Conservation (phyloP, 2,888 invertebrate genomes). For the Calameuta pallipes region DNA sequence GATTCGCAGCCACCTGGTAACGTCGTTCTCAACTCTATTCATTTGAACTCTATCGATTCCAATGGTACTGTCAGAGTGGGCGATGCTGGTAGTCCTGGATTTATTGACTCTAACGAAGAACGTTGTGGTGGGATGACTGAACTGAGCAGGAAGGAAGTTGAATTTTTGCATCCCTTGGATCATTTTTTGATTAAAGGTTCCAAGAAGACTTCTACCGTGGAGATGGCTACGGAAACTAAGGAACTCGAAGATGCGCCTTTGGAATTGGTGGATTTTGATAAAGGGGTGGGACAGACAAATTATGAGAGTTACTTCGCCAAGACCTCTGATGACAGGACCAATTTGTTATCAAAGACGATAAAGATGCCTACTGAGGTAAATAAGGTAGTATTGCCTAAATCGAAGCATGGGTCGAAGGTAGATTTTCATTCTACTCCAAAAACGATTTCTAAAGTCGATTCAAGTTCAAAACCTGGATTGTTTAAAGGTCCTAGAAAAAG, state of each 20-base stretch:
- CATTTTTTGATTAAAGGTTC: slow-evolving; percentile 46
- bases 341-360: neutral
- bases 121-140: slow-evolving; percentile 29
- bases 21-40: slow-evolving; percentile 56
- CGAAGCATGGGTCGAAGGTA: neutral
- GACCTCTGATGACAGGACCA: neutral
- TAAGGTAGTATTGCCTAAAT: neutral
- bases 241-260: neutral
- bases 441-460: neutral
- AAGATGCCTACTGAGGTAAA: neutral
- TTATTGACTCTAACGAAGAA: slow-evolving; percentile 48
- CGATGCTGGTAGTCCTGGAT: neutral
- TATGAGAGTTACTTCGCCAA: neutral
- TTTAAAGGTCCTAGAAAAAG: neutral
- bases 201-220: slow-evolving; percentile 34
- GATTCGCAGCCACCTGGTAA: slow-evolving; percentile 54
- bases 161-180: slow-evolving; percentile 47
- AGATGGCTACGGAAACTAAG: slow-evolving; percentile 40
- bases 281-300: neutral
- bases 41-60: slow-evolving; percentile 47
- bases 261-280: neutral
- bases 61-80: neutral
- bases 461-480: neutral
- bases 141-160: slow-evolving; percentile 31
- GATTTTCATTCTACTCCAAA: neutral